A percentile compares a stretch with the other conserved stretches of the same genome.
Evolutionary conservation across 2,797 vertebrate genomes (phyloP).

Genomic region (Coregonus sp.): DNA sequence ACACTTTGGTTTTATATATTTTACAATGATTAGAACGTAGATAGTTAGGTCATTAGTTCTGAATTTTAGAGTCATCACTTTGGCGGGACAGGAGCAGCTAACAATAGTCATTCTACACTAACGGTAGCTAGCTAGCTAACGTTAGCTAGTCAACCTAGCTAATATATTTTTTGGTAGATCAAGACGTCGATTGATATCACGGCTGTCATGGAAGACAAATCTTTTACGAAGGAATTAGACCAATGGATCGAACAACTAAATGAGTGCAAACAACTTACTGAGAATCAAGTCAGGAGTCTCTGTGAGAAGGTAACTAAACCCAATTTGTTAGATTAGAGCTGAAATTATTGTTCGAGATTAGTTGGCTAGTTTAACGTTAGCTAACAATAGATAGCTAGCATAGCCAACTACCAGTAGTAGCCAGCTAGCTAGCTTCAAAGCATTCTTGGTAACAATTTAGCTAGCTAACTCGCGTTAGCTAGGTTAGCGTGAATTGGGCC

Average conservation of each 20-base stretch:
- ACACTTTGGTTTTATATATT: conserved; percentile 19
- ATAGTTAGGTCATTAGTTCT: conserved; percentile 32
- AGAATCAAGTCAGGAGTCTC: conserved; percentile 94
- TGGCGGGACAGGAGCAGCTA: conserved; percentile 66
- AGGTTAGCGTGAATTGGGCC: neutral
- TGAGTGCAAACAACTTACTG: conserved; percentile 95
- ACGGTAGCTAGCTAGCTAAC: conserved; percentile 37
- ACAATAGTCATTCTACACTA: conserved; percentile 66
- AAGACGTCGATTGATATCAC: conserved; percentile 43
- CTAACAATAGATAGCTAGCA: neutral
- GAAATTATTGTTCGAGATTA: neutral
- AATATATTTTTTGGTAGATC: conserved; percentile 14
- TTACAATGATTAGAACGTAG: neutral
- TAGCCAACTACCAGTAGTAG: neutral
- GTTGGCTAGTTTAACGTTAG: neutral
- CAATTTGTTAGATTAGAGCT: neutral
- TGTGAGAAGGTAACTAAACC: conserved; percentile 87
- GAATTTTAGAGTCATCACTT: conserved; percentile 52
- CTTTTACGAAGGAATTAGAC: conserved; percentile 90
- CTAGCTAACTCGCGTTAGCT: neutral
- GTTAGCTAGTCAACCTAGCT: conserved; percentile 47
- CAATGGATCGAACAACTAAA: conserved; percentile 96
- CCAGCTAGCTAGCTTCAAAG: neutral
- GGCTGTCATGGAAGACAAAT: conserved; percentile 85
- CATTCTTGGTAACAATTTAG: neutral